Evolutionary conservation across 2,113 vertebrate genomes (phyloP), one percentile per base, ranked within the genome.

Genomic region (Uria aalge): DNA sequence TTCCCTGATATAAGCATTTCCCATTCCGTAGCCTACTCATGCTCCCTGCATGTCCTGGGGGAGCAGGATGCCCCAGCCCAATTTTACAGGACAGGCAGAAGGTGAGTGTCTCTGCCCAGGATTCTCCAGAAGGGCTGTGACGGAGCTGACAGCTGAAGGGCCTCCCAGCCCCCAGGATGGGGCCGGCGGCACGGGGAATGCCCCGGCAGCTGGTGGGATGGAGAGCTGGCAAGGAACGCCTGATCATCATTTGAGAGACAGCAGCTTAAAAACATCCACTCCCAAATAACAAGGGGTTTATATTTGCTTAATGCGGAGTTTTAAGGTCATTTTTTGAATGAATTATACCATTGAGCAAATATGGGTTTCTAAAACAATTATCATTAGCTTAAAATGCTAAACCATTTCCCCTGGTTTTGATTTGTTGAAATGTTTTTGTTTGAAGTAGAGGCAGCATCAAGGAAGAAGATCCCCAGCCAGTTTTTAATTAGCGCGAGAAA

Each of bases 321-420:
- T 72, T 81, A 86, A 88, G 56, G 71, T 79, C 34, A 38, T 75
- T 89, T 82, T 81, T 32, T 2, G 48, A 57, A 82, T 66, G 6
- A 94, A 64, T 92, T 88, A 87, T 19, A 75, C 72, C 76, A 30
- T 84, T 89, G 60, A 91, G 83, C 56, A 96, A 89, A 81, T 64
- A 60, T 0, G 6, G 32, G 27, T 77, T 95, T 94, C 82, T 72
- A 60, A 92, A 94, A 29, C 64, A 41, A 94, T 90, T 86, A 94
- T 50, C 92, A 84, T 88, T 91, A 85, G 40, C 69, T 95, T 81
- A 68, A 93, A 91, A 83, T 68, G 56, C 60, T 75, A 87, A 93
- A 81, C 23, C 5, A 1, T 69, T 87, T 92, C 22, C 83, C 76
- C 32, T 53, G 62, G 38, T 53, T 81, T 88, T 91, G 55, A 74